phyloP scores from a whole-genome alignment of 1,140 invertebrate genomes.

The Nephila pilipes region DNA sequence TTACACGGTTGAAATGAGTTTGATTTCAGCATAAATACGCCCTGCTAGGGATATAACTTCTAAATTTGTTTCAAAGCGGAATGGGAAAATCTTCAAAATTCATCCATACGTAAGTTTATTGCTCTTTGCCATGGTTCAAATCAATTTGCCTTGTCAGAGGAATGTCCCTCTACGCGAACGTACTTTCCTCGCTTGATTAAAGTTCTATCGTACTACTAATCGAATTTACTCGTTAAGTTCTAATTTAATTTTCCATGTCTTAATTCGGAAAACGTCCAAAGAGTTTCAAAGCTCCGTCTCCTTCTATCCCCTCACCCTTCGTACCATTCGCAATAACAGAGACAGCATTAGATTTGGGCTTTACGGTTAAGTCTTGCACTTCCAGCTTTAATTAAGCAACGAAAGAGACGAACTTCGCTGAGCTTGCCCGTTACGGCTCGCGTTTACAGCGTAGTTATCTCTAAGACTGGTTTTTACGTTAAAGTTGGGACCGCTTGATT shows the following conservation, averaged over 20 bases:
- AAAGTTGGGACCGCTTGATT: conserved; percentile 10
- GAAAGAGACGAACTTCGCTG: conserved; percentile 21
- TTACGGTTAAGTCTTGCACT: conserved; percentile 62
- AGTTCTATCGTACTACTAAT: conserved; percentile 65
- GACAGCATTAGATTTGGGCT: conserved; percentile 51
- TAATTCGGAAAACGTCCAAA: conserved; percentile 73
- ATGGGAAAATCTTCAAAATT: conserved; percentile 24
- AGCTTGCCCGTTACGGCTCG: background rate
- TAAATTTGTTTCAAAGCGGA: background rate
- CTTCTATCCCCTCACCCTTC: background rate
- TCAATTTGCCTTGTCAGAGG: conserved; percentile 70
- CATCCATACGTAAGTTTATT: conserved; percentile 25
- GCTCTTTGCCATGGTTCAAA: conserved; percentile 60
- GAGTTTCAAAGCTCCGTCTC: conserved; percentile 66
- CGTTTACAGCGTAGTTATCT: conserved; percentile 51
- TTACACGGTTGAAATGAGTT: background rate
- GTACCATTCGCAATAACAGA: conserved; percentile 51
- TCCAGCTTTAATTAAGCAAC: conserved; percentile 62
- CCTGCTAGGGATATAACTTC: conserved; percentile 35
- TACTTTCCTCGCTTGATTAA: conserved; percentile 71
- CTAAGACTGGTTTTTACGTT: conserved; percentile 23
- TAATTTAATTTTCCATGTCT: conserved; percentile 76
- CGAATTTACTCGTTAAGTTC: conserved; percentile 75
- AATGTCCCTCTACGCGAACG: conserved; percentile 49
- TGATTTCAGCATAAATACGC: conserved; percentile 10